phyloP scores from a whole-genome alignment of 2,797 vertebrate genomes.

The Psittacula echo region DNA sequence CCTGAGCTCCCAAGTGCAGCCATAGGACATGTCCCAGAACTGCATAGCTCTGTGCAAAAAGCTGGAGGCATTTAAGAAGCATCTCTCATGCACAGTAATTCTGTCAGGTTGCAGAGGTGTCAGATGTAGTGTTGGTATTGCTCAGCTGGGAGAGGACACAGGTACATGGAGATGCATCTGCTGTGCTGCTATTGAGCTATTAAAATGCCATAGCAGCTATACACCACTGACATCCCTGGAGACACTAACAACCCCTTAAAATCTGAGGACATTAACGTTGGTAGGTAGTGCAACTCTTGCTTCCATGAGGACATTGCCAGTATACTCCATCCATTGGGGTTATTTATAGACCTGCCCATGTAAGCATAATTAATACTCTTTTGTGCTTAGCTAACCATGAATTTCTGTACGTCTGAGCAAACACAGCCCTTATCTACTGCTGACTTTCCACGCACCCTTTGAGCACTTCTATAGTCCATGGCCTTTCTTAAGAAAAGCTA shows the following conservation, averaged over 20 bases:
- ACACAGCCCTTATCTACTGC: background rate
- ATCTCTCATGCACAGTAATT: background rate
- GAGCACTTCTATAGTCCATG: background rate
- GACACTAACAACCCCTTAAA: background rate
- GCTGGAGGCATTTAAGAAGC: background rate
- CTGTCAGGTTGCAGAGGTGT: background rate
- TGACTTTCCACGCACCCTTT: background rate
- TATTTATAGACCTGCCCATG: conserved; percentile 6
- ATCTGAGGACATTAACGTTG: background rate
- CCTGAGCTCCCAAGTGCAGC: background rate
- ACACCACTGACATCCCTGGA: background rate
- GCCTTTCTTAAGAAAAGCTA: background rate
- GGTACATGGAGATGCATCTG: background rate
- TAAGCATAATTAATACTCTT: background rate
- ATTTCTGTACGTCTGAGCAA: background rate
- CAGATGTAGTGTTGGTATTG: background rate
- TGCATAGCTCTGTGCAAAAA: background rate
- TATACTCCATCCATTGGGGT: background rate
- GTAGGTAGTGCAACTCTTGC: background rate
- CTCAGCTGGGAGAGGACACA: background rate
- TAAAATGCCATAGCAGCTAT: background rate
- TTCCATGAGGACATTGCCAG: background rate
- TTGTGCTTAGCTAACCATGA: background rate
- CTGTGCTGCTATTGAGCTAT: background rate
- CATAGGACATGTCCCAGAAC: background rate